Evolutionary conservation across 2,888 invertebrate genomes (phyloP), one percentile per base, ranked within the genome.

Genomic region (Apamea crenata): DNA sequence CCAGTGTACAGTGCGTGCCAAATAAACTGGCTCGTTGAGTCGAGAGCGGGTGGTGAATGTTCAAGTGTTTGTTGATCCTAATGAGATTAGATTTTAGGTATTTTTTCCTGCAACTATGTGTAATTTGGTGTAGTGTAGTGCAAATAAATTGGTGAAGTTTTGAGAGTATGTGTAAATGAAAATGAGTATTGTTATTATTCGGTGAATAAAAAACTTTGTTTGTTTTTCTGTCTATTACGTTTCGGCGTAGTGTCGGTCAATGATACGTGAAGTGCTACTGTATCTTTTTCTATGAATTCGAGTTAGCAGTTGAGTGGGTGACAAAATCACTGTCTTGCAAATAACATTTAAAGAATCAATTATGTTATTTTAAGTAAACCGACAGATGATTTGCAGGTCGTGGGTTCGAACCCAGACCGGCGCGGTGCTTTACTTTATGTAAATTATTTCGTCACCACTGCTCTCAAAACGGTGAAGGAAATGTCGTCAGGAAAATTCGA

Each of bases 1-100:
- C 89, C 90, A 90, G 90, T 90, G 89, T 91, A 90, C 90, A 91
- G 86, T 90, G 92, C 90, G 91, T 91, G 89, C 91, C 92, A 92
- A 93, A 94, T 94, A 93, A 91, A 92, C 92, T 90, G 91, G 89
- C 90, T 88, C 78, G 88, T 90, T 90, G 92, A 90, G 89, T 84
- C 75, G 88, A 85, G 86, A 83, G 87, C 81, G 82, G 85, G 84
- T 32, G 88, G 82, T 86, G 85, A 82, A 78, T 83, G 77, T 77
- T 86, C 84, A 68, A 89, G 90, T 86, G 88, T 89, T 90, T 87
- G 89, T 89, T 88, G 87, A 86, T 80, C 86, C 66, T 90, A 89
- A 90, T 89, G 90, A 90, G 90, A 89, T 90, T 89, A 86, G 89
- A 87, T 86, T 84, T 80, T 84, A 87, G 86, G 78, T 87, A 79